These are phyloP conservation scores for Sarotherodon lohbergeri DNA, from an alignment of 2,113 vertebrate species.

Conservation along the genomic window DNA sequence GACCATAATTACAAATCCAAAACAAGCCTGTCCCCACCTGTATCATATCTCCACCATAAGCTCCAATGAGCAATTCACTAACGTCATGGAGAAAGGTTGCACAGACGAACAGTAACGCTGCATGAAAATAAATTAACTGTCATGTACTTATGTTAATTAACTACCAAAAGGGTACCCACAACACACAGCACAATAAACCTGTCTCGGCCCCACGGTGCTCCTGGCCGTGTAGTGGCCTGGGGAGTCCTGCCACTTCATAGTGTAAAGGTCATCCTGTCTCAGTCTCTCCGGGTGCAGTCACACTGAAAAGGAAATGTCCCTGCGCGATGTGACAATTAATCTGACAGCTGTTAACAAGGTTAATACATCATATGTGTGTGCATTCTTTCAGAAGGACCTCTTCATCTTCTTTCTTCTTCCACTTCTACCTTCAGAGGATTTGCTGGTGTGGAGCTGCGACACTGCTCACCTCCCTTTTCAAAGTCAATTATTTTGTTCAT, in stretches of 20 bases:
- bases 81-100: neutral
- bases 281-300: neutral
- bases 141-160: constrained; percentile 37
- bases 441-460: constrained; percentile 6
- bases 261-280: constrained; percentile 45
- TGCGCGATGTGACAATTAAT: constrained; percentile 49
- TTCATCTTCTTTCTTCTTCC: neutral
- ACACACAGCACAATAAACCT: neutral
- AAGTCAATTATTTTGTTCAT: constrained; percentile 67
- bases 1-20: constrained; percentile 11
- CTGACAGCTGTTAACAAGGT: constrained; percentile 56
- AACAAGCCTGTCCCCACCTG: neutral
- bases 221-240: neutral
- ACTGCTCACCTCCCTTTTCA: constrained; percentile 16
- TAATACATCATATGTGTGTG: neutral
- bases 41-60: neutral
- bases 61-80: neutral
- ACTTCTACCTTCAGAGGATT: neutral
- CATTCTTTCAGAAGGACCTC: neutral
- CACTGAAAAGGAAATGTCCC: constrained; percentile 37
- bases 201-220: neutral
- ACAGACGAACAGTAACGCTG: neutral
- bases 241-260: neutral
- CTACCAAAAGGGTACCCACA: constrained; percentile 12
- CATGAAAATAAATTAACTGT: constrained; percentile 35